Base-by-base conservation (phyloP, 2,888 invertebrate species). In the Mythimna loreyi region DNA sequence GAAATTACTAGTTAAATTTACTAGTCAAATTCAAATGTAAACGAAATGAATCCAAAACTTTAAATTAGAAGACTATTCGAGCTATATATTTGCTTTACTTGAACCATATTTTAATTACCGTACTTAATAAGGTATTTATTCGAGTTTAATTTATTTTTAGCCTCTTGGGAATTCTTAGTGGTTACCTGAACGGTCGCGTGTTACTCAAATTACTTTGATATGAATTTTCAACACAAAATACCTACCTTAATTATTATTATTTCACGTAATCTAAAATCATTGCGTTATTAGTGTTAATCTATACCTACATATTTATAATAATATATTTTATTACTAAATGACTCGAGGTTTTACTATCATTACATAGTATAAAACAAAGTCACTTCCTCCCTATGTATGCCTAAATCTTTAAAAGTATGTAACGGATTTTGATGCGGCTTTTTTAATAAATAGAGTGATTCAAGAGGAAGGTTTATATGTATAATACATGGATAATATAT, bases 41-140 rank as follows among this genome's bases (percentile, higher is more conserved):
- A 60, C 8, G n/a, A 19, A 21, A 40, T 7, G 16, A 30, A 8
- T 36, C 16, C 8, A 63, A 71, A 69, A 73, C 52, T 70, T 72
- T 70, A 25, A 36, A 70, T 70, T 53, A 64, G 52, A 40, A 30
- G 36, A 72, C 64, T 23, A 73, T 3, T 36, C 65, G 45, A 74
- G 28, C 23, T 23, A 33, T 50, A 23, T 36, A 60, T 52, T 50
- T 11, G 49, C 33, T 28, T 59, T 21, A 25, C 21, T 25, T 11
- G 40, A 23, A 45, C 30, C 30, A 23, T 40, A 67, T 67, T 74
- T 25, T 13, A 36, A 68, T 49, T 8, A 45, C 33, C 7, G 28
- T 45, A n/a, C 23, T 11, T 36, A 60, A 43, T 55, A n/a, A 59
- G 33, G 28, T 49, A 68, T 36, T 70, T 50, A 75, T 25, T 33